Conservation (phyloP, 2,113 vertebrate genomes). For the Phrynosoma platyrhinos region DNA sequence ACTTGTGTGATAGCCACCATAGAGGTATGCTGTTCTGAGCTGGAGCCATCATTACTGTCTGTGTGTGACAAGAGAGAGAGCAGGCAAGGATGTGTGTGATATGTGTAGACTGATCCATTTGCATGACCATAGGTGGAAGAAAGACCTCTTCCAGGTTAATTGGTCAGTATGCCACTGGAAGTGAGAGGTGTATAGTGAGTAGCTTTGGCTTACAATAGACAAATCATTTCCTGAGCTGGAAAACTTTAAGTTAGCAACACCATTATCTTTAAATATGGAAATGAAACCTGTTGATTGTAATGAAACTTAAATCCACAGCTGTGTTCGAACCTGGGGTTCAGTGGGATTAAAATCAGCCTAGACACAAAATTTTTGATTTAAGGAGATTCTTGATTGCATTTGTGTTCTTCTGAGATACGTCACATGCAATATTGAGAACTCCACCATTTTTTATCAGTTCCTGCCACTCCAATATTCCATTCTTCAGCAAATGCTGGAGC, state of each 20-base stretch:
- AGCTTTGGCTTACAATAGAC: background rate
- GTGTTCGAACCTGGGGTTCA: background rate
- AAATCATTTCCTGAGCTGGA: background rate
- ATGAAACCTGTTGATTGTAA: background rate
- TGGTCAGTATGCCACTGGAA: background rate
- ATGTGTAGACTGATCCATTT: background rate
- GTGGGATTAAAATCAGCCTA: background rate
- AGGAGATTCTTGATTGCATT: background rate
- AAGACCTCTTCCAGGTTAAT: background rate
- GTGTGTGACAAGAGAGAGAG: background rate
- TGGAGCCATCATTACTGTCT: background rate
- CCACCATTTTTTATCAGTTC: background rate
- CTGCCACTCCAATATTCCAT: background rate
- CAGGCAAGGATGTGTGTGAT: background rate
- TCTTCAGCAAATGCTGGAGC: background rate
- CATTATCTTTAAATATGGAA: background rate
- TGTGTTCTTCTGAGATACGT: background rate
- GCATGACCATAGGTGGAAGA: background rate
- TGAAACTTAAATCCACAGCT: background rate
- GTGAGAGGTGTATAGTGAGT: background rate
- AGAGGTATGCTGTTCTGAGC: background rate
- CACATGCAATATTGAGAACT: background rate
- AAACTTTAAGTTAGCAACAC: background rate
- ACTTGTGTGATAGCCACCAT: background rate
- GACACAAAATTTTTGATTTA: background rate